A percentile compares a stretch with the other conserved stretches of the same genome.
Conservation (phyloP, 2,888 invertebrate genomes). For the Auanema sp. region DNA sequence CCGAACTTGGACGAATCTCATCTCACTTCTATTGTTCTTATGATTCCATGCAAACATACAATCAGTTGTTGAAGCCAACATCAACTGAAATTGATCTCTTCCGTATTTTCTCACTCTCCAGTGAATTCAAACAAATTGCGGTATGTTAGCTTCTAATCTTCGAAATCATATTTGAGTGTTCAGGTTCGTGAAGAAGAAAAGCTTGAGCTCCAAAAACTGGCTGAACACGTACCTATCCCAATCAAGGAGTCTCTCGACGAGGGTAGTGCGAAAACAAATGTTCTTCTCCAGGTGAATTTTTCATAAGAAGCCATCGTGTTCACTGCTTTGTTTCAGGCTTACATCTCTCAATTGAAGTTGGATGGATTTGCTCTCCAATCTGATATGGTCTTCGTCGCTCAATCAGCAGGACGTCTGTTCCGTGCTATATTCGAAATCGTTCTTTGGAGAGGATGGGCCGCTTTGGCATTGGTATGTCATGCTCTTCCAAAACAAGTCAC, state of each 20-base stretch:
- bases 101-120: conserved; percentile 92
- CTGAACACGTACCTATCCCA: conserved; percentile 93
- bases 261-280: conserved; percentile 81
- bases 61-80: conserved; percentile 91
- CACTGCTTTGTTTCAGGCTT: conserved; percentile 75
- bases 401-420: conserved; percentile 90
- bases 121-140: conserved; percentile 78
- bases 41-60: conserved; percentile 94
- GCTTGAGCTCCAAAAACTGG: conserved; percentile 89
- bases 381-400: conserved; percentile 98
- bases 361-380: conserved; percentile 98
- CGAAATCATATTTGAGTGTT: conserved; percentile 65
- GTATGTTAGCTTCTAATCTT: conserved; percentile 68
- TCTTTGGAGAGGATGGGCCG: conserved; percentile 88
- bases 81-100: conserved; percentile 96
- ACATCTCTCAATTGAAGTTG: conserved; percentile 94
- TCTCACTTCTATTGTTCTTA: conserved; percentile 97
- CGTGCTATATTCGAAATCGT: conserved; percentile 97
- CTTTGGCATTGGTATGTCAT: conserved; percentile 74
- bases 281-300: conserved; percentile 55
- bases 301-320: not conserved
- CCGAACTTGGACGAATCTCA: conserved; percentile 93
- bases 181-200: conserved; percentile 79
- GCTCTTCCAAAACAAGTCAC: not conserved
- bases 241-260: conserved; percentile 98